A percentile compares a stretch with the other conserved stretches of the same genome.
These are phyloP conservation scores for Halcyon senegalensis DNA, from an alignment of 2,113 vertebrate genomes.

Conservation along the genomic window DNA sequence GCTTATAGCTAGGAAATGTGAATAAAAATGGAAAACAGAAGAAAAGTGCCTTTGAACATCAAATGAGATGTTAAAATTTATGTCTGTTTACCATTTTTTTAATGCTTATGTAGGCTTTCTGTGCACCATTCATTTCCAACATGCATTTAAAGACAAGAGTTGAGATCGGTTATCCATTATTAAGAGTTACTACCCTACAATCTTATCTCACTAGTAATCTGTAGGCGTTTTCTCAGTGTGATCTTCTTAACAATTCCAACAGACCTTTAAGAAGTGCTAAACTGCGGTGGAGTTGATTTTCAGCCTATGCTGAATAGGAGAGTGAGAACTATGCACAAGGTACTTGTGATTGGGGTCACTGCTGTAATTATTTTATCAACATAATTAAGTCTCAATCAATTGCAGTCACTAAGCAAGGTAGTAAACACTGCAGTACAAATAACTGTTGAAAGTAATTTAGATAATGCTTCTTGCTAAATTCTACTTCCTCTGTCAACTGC, in stretches of 20 bases:
- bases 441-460: slow-evolving; percentile 38
- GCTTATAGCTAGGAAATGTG: background rate
- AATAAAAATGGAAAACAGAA: background rate
- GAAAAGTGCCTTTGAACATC: background rate
- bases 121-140: background rate
- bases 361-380: slow-evolving; percentile 25
- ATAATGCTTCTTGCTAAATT: slow-evolving; percentile 1
- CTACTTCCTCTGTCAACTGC: background rate
- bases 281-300: background rate
- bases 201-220: background rate
- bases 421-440: slow-evolving; percentile 23
- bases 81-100: background rate
- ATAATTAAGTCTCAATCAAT: slow-evolving; percentile 38
- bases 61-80: background rate
- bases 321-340: background rate
- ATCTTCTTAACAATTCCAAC: background rate
- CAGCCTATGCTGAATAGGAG: background rate
- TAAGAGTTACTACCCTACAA: background rate
- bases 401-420: background rate
- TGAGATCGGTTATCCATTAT: background rate
- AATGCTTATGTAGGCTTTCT: background rate
- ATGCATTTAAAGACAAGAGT: background rate
- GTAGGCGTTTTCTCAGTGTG: background rate
- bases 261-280: background rate
- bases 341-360: background rate